A percentile compares a stretch with the other conserved stretches of the same genome.
Evolutionary conservation across 2,797 vertebrate genomes (phyloP).

Genomic region (Cryptoblepharus egeriae): DNA sequence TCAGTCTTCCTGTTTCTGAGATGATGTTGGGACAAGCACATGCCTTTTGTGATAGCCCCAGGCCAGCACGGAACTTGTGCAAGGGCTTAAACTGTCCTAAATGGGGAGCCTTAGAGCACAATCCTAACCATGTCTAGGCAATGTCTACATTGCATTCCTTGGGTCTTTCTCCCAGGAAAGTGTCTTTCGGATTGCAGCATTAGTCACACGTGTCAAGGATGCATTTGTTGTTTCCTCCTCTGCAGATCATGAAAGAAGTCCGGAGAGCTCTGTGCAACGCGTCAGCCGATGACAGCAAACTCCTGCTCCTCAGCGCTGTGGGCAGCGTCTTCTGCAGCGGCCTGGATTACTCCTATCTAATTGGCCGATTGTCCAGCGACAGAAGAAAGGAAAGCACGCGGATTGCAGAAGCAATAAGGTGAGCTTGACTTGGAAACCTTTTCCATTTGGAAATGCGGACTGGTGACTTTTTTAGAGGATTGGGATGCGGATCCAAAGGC

Average conservation of each 20-base stretch:
- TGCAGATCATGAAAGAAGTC: slow-evolving; percentile 97
- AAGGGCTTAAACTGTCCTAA: too few relatives aligned
- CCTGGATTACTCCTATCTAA: slow-evolving; percentile 95
- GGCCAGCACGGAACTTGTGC: too few relatives aligned
- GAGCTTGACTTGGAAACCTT: slow-evolving; percentile 69
- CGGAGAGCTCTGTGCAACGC: slow-evolving; percentile 93
- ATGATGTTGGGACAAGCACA: too few relatives aligned
- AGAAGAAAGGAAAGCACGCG: slow-evolving; percentile 96
- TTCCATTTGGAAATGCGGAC: slow-evolving; percentile 69
- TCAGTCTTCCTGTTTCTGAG: too few relatives aligned
- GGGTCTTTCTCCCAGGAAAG: too few relatives aligned
- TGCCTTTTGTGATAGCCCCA: too few relatives aligned
- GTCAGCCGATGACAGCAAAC: slow-evolving; percentile 93
- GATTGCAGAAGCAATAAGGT: slow-evolving; percentile 96
- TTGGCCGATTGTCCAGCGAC: slow-evolving; percentile 94
- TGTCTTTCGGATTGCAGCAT: too few relatives aligned
- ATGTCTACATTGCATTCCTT: too few relatives aligned
- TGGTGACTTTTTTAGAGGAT: slow-evolving; percentile 14
- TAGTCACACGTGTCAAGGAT: slow-evolving; percentile 64
- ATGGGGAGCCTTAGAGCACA: too few relatives aligned
- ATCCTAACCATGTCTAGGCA: too few relatives aligned
- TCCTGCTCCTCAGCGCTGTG: slow-evolving; percentile 93
- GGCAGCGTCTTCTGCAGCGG: slow-evolving; percentile 97
- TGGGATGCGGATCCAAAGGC: too few relatives aligned
- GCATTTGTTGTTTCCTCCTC: slow-evolving; percentile 66